Evolutionary conservation across 1,140 invertebrate genomes (phyloP).

Genomic region (Oryctes rhinoceros): DNA sequence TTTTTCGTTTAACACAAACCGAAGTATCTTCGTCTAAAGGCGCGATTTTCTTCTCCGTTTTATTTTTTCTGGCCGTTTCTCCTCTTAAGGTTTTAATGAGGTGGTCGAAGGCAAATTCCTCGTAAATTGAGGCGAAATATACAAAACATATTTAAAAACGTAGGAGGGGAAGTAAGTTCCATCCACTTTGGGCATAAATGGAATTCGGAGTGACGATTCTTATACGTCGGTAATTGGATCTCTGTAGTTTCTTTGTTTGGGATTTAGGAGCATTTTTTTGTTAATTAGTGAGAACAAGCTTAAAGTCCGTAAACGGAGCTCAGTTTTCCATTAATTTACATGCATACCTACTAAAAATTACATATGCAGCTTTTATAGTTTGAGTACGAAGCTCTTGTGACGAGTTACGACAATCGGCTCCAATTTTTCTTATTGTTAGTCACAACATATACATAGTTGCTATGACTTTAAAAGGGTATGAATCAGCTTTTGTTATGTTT

Average conservation of each 20-base stretch:
- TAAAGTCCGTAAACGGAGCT: background rate
- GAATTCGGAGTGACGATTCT: background rate
- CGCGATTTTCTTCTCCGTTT: background rate
- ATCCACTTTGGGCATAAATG: constrained; percentile 9
- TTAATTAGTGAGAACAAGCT: constrained; percentile 6
- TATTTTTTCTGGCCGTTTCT: background rate
- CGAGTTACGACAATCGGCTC: background rate
- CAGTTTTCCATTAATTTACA: background rate
- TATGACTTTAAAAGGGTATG: background rate
- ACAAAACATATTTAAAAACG: constrained; percentile 32
- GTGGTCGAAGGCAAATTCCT: constrained; percentile 7
- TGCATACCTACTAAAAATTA: constrained; percentile 1
- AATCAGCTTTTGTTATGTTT: no score
- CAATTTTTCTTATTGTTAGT: background rate
- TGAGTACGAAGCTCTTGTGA: background rate
- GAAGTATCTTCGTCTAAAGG: background rate
- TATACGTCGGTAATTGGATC: constrained; percentile 10
- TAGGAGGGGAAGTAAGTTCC: background rate
- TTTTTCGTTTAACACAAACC: no score
- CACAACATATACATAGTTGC: background rate
- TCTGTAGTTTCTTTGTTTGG: constrained; percentile 26
- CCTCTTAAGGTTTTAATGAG: constrained; percentile 25
- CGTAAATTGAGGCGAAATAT: constrained; percentile 27
- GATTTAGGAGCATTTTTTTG: constrained; percentile 10
- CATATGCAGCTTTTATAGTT: background rate